These are phyloP conservation scores for Diloba caeruleocephala DNA, from an alignment of 2,888 invertebrate species.

Conservation along the genomic window DNA sequence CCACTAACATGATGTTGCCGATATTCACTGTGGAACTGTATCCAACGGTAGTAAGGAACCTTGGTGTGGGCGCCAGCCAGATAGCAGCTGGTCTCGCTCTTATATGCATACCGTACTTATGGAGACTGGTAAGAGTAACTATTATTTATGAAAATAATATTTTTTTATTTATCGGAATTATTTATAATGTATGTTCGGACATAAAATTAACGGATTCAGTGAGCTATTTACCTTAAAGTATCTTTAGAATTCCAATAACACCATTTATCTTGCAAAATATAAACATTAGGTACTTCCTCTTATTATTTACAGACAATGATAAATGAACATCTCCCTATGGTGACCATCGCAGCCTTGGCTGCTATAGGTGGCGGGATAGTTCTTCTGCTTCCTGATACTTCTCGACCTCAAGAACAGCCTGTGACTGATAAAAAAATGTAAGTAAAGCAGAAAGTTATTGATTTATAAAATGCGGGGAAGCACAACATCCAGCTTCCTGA, in stretches of 20 bases:
- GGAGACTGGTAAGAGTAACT: constrained; percentile 90
- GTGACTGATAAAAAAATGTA: constrained; percentile 68
- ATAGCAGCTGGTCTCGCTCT: constrained; percentile 93
- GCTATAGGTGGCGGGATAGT: constrained; percentile 92
- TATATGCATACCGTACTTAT: constrained; percentile 93
- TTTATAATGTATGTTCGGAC: constrained; percentile 18
- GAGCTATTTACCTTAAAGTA: not conserved
- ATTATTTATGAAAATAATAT: no score
- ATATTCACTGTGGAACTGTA: constrained; percentile 93
- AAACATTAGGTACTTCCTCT: constrained; percentile 8
- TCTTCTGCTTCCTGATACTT: constrained; percentile 93
- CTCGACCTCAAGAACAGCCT: constrained; percentile 61
- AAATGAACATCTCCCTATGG: constrained; percentile 92
- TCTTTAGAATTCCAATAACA: constrained; percentile 16
- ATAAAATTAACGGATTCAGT: not conserved
- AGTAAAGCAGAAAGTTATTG: constrained; percentile 19
- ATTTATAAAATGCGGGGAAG: no score
- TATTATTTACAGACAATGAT: constrained; percentile 88
- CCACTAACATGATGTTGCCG: constrained; percentile 94
- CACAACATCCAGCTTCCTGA: no score
- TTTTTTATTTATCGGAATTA: no score
- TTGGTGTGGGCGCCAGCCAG: constrained; percentile 93
- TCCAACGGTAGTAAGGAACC: constrained; percentile 92
- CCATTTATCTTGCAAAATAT: constrained; percentile 5
- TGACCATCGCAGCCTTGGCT: constrained; percentile 91